Percentiles rank a stretch among this genome's conserved stretches.
Conservation (phyloP, 2,113 vertebrate species). For the Malurus melanocephalus region DNA sequence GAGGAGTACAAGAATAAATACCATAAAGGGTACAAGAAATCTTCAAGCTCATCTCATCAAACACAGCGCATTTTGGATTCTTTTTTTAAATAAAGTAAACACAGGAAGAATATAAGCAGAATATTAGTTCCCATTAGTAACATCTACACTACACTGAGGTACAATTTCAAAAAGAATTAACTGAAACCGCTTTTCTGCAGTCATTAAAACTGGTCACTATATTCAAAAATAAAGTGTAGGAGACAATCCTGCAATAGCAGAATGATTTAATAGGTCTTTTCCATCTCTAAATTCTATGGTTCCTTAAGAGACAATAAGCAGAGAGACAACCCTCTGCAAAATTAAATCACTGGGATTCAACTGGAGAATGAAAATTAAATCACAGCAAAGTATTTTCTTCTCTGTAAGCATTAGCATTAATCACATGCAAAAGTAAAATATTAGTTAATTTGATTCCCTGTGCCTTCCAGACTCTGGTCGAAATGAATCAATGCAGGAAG, state of each 20-base stretch:
- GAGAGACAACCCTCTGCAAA: conserved; percentile 55
- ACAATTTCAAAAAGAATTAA: background rate
- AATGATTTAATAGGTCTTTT: conserved; percentile 30
- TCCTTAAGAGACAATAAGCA: conserved; percentile 55
- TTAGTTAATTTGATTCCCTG: conserved; percentile 67
- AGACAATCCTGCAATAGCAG: background rate
- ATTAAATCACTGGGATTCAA: conserved; percentile 64
- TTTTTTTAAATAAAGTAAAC: background rate
- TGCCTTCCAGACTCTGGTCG: conserved; percentile 50
- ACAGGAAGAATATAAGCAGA: background rate
- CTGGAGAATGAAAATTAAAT: conserved; percentile 65
- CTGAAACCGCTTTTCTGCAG: background rate
- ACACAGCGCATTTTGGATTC: rapidly evolving
- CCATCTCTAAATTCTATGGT: conserved; percentile 4
- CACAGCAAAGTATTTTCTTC: conserved; percentile 58
- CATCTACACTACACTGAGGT: background rate
- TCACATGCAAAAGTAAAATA: conserved; percentile 65
- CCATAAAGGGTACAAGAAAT: background rate
- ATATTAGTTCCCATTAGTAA: background rate
- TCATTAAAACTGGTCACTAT: conserved; percentile 6
- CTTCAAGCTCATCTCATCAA: background rate
- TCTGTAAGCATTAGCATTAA: conserved; percentile 63
- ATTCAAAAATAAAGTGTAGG: background rate
- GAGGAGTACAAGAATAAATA: background rate
- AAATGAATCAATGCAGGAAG: conserved; percentile 60